A percentile compares a stretch with the other conserved stretches of the same genome.
These are phyloP conservation scores for Prunella fulvescens DNA, from an alignment of 2,113 vertebrate genomes.

Conservation along the genomic window DNA sequence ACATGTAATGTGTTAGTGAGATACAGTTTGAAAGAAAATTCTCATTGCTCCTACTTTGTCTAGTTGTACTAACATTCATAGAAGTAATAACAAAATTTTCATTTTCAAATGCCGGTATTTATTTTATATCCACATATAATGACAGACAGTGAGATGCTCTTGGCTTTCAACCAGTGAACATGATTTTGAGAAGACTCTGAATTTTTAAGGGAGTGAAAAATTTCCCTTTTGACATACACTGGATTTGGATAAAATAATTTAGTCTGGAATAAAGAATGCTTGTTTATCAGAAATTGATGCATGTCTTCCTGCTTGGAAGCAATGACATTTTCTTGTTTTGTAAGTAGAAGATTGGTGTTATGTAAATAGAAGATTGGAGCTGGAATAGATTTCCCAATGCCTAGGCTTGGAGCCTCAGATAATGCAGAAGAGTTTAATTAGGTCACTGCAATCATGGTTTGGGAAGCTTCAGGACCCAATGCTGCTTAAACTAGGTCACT, in stretches of 20 bases:
- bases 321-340: background rate
- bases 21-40: background rate
- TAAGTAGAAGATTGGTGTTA: background rate
- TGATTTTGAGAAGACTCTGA: background rate
- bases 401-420: background rate
- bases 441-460: background rate
- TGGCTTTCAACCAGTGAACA: background rate
- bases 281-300: background rate
- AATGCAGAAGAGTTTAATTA: background rate
- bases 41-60: background rate
- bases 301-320: background rate
- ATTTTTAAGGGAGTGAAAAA: background rate
- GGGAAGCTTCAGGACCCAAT: background rate
- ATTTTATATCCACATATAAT: background rate
- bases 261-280: background rate
- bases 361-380: background rate
- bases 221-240: background rate
- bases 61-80: background rate
- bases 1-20: background rate
- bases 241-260: background rate
- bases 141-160: background rate
- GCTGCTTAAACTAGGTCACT: background rate
- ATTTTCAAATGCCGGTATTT: fast-evolving
- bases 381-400: background rate
- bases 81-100: background rate